These are phyloP conservation scores for Chaetodon trifascialis DNA, from an alignment of 2,113 vertebrate genomes.

Conservation along the genomic window DNA sequence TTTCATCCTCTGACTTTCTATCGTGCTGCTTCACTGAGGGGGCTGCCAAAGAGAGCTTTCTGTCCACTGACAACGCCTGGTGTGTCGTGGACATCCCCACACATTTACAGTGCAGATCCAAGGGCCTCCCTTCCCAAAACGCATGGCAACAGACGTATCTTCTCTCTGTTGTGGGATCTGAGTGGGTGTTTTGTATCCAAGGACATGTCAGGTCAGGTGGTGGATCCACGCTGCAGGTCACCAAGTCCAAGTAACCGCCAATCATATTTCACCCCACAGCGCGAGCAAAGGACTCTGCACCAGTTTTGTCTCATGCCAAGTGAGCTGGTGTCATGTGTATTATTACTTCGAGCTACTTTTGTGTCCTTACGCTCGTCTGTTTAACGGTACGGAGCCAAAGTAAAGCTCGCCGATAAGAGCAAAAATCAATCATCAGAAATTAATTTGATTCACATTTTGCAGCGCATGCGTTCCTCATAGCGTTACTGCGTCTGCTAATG, in stretches of 20 bases:
- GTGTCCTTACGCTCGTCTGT: not conserved
- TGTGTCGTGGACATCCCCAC: constrained; percentile 63
- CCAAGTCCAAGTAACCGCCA: constrained; percentile 31
- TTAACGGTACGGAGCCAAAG: constrained; percentile 1
- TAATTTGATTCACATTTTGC: constrained; percentile 38
- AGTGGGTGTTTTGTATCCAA: constrained; percentile 33
- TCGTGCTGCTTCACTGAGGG: constrained; percentile 63
- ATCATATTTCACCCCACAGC: constrained; percentile 44
- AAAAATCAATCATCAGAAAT: constrained; percentile 65
- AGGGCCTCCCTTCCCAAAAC: constrained; percentile 13
- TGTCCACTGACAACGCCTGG: constrained; percentile 55
- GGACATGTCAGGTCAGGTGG: constrained; percentile 43
- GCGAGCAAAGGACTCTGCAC: constrained; percentile 9
- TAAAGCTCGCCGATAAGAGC: constrained; percentile 33
- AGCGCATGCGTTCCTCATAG: constrained; percentile 43
- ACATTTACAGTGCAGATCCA: constrained; percentile 60
- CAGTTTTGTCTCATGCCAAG: not conserved
- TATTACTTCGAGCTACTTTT: constrained; percentile 11
- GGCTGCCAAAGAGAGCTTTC: constrained; percentile 61
- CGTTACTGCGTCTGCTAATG: constrained; percentile 52
- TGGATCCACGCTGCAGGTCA: constrained; percentile 37
- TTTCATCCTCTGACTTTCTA: constrained; percentile 65
- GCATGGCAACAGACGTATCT: constrained; percentile 56
- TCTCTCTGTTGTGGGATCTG: constrained; percentile 32
- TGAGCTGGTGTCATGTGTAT: constrained; percentile 14